Evolutionary conservation across 2,797 vertebrate species (phyloP), one percentile per base, ranked within the genome.

Genomic region (Melanotaenia trifasciata): DNA sequence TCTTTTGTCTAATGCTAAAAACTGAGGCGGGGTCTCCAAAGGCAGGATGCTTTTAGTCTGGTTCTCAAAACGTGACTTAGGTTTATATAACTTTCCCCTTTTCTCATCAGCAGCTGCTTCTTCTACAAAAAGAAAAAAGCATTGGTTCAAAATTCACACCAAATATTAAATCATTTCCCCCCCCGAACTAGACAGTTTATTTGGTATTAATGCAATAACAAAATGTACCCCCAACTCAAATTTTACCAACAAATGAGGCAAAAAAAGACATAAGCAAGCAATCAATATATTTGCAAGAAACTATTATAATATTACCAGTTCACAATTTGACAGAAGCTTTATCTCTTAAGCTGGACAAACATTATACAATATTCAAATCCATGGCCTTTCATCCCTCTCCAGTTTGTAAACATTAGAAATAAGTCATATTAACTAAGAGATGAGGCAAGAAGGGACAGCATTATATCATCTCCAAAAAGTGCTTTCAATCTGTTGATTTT

Each of bases 51-150:
- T 92, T 95, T 98, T 99, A 57, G 96, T 89, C 89, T 96, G 96
- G 38, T 64, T 3, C 33, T 95, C 94, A 93, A 97, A 96, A 70
- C 96, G 96, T 40, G 98, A 98, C 36, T 97, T 98, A 45, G 98
- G 98, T 80, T 99, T 99, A 91, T 99, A 99, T 76, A 99, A 94
- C 92, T 98, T 99, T 82, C 98, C 98, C 92, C 87, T 95, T 90
- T 99, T 99, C 1, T 99, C 97, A 92, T 99, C 98, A 28, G 93
- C 89, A 83, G 96, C 95, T 65, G 96, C 87, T 89, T 98, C 97
- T 71, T 98, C 97, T 99, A 93, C 80, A 94, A 94, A 67, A 30
- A 73, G 38, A 35, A 0, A n/a, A 10, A 20, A 6, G 18, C 20
- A 1, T 16, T n/a, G 24, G 20, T 4, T n/a, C 0, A 56, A 20